These are phyloP conservation scores for Pyrgus malvae DNA, from an alignment of 2,888 invertebrate genomes.

Conservation along the genomic window DNA sequence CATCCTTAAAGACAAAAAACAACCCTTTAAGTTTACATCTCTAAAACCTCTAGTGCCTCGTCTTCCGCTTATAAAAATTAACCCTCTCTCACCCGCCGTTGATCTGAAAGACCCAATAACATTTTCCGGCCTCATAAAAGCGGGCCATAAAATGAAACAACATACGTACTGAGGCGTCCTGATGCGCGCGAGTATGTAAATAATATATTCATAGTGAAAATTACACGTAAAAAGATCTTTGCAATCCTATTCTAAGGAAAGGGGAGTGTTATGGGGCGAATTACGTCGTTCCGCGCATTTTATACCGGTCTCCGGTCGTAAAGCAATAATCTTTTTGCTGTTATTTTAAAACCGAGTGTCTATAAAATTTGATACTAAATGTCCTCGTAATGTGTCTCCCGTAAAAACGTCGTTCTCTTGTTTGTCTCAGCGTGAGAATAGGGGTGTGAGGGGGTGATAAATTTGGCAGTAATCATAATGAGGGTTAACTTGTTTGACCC, in stretches of 20 bases:
- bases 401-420: slow-evolving; percentile 15
- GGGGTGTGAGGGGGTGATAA: slow-evolving; percentile 12
- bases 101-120: slow-evolving; percentile 37
- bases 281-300: slow-evolving; percentile 36
- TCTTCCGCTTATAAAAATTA: slow-evolving; percentile 25
- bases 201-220: slow-evolving; percentile 45
- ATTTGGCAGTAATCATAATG: slow-evolving; percentile 23
- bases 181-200: slow-evolving; percentile 34
- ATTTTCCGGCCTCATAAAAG: slow-evolving; percentile 37
- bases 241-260: slow-evolving; percentile 31
- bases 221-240: slow-evolving; percentile 38
- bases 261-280: slow-evolving; percentile 38
- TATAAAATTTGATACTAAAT: slow-evolving; percentile 37
- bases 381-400: slow-evolving; percentile 13
- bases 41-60: slow-evolving; percentile 1
- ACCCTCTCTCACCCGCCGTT: slow-evolving; percentile 35
- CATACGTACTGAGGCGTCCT: slow-evolving; percentile 36
- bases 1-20: background rate
- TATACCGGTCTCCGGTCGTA: slow-evolving; percentile 36
- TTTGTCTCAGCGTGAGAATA: slow-evolving; percentile 16
- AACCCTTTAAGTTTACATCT: background rate
- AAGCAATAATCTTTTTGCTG: slow-evolving; percentile 41
- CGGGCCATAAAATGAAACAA: slow-evolving; percentile 40
- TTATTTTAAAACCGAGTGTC: slow-evolving; percentile 31
- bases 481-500: slow-evolving; percentile 17